Base-by-base conservation (phyloP, 2,113 vertebrate species). In the Oreochromis niloticus region DNA sequence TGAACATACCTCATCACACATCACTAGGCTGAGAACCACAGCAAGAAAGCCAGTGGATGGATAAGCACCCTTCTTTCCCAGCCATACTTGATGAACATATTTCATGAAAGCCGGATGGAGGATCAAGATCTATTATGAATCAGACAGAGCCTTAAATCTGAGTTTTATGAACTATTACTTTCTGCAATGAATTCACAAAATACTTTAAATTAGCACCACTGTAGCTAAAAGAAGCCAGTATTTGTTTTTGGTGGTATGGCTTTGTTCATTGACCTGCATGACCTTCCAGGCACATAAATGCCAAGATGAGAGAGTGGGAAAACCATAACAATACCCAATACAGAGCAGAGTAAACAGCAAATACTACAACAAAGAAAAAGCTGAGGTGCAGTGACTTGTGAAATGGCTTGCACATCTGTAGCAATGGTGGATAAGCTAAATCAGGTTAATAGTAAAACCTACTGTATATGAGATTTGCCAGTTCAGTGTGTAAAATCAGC, bases 81-180 rank as follows among this genome's bases (percentile, higher is more conserved):
- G 32, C 59, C 59, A 63, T 19, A 0, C 9, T 36, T 36, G 32
- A 63, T 63, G 59, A 63, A 63, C 59, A n/a, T 63, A 63, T 27
- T 22, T 88, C 59, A 94, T 93, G n/a, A 94, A 94, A 24, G 48
- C 88, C 7, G 91, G 93, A 36, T 90, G 90, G 6, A 92, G 2
- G 13, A 94, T 80, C 89, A 88, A 89, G 50, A 92, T 92, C 93
- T 95, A 82, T 73, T 27, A 16, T 1, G 5, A 80, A 56, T 24
- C 19, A 66, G 4, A 87, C 9, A 46, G 24, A 30, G 9, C 9
- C 6, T 46, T 81, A 46, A 46, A 43, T n/a, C 9, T 19, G 17
- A 63, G 30, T 4, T 63, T 1, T 63, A 34, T 34, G 9, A 63
- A 63, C 9, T 19, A 36, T 63, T 36, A 19, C 9, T 63, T 63